Conservation (phyloP, 2,888 invertebrate genomes). For the Celastrina argiolus region DNA sequence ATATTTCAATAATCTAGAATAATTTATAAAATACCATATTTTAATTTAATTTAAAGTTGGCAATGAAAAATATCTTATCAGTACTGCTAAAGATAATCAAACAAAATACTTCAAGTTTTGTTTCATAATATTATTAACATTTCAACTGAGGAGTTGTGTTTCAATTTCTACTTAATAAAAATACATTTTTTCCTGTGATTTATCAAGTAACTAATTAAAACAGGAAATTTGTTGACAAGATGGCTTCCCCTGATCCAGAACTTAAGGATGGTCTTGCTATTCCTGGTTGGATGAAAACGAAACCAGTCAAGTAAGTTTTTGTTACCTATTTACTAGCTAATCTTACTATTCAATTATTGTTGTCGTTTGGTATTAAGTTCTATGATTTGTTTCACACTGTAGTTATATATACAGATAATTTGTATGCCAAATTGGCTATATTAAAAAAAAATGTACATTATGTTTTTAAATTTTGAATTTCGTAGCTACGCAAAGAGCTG, state of each 20-base stretch:
- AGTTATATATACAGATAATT: too few relatives aligned
- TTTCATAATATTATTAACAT: conserved; percentile 7
- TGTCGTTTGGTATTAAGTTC: too few relatives aligned
- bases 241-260: conserved; percentile 77
- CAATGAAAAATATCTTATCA: conserved; percentile 63
- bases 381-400: too few relatives aligned
- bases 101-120: conserved; percentile 17
- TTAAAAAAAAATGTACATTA: too few relatives aligned
- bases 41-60: conserved; percentile 41
- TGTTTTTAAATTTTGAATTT: too few relatives aligned
- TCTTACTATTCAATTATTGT: too few relatives aligned
- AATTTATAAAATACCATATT: conserved; percentile 31
- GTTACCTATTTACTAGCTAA: neutral
- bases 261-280: conserved; percentile 80
- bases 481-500: too few relatives aligned
- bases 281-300: conserved; percentile 87
- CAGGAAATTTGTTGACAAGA: conserved; percentile 35
- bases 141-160: neutral
- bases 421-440: too few relatives aligned
- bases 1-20: conserved; percentile 33
- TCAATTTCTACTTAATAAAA: neutral
- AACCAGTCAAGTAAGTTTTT: conserved; percentile 71
- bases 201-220: neutral
- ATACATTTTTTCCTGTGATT: neutral
- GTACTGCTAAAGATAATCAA: conserved; percentile 66